Percentiles rank a stretch among this genome's conserved stretches.
These are phyloP conservation scores for Eristalinus aeneus DNA, from an alignment of 2,888 invertebrate species.

Conservation along the genomic window DNA sequence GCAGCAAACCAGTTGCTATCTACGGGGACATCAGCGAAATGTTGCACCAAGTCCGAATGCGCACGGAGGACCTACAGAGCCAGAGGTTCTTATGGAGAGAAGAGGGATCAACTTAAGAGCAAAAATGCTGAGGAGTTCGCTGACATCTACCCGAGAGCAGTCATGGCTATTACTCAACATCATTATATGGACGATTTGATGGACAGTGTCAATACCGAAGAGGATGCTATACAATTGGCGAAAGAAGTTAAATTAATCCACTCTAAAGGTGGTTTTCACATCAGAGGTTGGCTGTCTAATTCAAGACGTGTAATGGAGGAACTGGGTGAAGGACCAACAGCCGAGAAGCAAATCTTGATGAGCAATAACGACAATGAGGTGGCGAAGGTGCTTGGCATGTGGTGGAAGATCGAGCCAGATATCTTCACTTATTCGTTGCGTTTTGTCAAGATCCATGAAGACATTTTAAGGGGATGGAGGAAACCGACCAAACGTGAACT, in stretches of 20 bases:
- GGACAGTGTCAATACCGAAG: constrained; percentile 61
- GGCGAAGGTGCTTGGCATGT: constrained; percentile 17
- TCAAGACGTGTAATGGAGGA: background rate
- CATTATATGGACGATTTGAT: constrained; percentile 70
- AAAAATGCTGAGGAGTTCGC: constrained; percentile 53
- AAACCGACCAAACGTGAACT: constrained; percentile 21
- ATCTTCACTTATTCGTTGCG: background rate
- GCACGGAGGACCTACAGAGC: constrained; percentile 62
- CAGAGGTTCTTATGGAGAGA: constrained; percentile 75
- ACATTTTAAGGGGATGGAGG: background rate
- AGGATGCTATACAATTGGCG: constrained; percentile 18
- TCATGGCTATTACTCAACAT: constrained; percentile 40
- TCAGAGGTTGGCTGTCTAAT: background rate
- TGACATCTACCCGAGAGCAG: constrained; percentile 50
- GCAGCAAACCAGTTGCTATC: constrained; percentile 35
- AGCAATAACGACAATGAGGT: background rate
- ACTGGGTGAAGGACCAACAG: background rate
- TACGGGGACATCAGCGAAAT: constrained; percentile 73
- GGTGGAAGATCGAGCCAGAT: constrained; percentile 22
- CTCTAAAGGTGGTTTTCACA: background rate
- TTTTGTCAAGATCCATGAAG: background rate
- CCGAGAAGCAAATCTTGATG: constrained; percentile 3
- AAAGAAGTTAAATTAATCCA: background rate
- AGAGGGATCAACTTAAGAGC: constrained; percentile 54
- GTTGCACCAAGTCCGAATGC: constrained; percentile 73